Percentiles rank a stretch among this genome's conserved stretches.
Conservation (phyloP, 2,888 invertebrate species). For the Pemphredon lugubris region DNA sequence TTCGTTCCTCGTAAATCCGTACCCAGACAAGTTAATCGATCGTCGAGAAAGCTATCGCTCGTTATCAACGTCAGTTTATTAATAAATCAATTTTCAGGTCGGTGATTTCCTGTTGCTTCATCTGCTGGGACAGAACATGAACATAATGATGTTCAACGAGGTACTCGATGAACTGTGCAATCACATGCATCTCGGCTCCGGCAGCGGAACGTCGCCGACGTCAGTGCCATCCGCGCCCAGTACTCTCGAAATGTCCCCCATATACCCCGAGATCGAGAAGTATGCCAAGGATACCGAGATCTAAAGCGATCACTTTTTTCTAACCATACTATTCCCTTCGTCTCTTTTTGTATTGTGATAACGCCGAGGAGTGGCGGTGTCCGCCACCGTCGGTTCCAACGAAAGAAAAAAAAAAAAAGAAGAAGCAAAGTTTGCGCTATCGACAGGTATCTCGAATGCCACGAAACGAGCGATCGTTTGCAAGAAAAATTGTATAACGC, state of each 20-base stretch:
- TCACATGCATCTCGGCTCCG: constrained; percentile 87
- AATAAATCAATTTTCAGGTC: constrained; percentile 87
- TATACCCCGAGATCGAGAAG: constrained; percentile 90
- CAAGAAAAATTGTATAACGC: not conserved
- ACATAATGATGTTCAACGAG: constrained; percentile 90
- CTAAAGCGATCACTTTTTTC: constrained; percentile 82
- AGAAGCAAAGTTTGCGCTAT: constrained; percentile 54
- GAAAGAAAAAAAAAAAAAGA: too few species aligned
- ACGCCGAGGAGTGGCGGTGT: constrained; percentile 41
- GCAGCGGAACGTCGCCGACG: constrained; percentile 82
- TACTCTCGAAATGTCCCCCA: constrained; percentile 92
- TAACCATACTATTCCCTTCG: constrained; percentile 9
- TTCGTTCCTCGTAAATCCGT: too few species aligned
- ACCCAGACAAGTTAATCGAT: too few species aligned
- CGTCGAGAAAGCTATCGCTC: not conserved
- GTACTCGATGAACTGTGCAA: constrained; percentile 90
- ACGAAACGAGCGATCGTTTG: too few species aligned
- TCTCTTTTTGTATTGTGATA: constrained; percentile 62
- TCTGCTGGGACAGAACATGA: constrained; percentile 93
- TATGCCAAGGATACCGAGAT: constrained; percentile 92
- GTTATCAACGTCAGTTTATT: not conserved
- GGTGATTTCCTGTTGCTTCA: constrained; percentile 93
- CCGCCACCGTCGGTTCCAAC: constrained; percentile 36
- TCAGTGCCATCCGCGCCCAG: constrained; percentile 91
- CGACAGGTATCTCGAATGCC: constrained; percentile 4